Percentiles rank a stretch among this genome's conserved stretches.
Conservation (phyloP, 1,140 invertebrate genomes). For the Fopius arisanus region DNA sequence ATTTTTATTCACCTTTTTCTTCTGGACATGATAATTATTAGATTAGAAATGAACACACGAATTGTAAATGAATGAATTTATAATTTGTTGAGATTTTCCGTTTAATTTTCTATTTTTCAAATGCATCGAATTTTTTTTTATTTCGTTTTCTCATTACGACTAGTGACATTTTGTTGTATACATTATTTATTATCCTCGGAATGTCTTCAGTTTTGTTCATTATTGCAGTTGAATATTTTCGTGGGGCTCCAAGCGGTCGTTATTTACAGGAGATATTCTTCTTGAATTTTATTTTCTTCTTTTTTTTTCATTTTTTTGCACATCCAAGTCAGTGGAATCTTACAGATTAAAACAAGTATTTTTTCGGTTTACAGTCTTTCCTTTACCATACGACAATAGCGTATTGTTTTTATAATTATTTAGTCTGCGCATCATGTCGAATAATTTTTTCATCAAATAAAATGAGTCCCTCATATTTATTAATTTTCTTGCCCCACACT, state of each 20-base stretch:
- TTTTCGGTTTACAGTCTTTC: constrained; percentile 10
- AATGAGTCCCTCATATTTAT: neutral
- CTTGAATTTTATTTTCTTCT: neutral
- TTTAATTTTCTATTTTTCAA: too few species aligned
- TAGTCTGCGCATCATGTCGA: neutral
- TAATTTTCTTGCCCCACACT: too few species aligned
- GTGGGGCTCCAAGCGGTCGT: neutral
- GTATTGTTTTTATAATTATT: neutral
- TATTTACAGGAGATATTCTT: neutral
- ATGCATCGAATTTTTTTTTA: neutral
- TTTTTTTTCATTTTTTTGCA: neutral
- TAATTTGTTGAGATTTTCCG: too few species aligned
- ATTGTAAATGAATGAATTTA: too few species aligned
- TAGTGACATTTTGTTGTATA: constrained; percentile 2
- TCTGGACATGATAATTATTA: neutral
- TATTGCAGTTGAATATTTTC: neutral
- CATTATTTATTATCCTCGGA: constrained; percentile 4
- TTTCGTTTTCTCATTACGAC: neutral
- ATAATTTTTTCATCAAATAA: neutral
- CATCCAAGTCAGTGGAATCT: neutral
- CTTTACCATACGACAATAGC: constrained; percentile 9
- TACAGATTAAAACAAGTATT: constrained; percentile 4
- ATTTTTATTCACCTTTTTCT: neutral
- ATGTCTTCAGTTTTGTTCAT: neutral
- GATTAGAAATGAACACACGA: neutral